Evolutionary conservation across 1,140 invertebrate species (phyloP).

Genomic region (Drosophila tsacasi): DNA sequence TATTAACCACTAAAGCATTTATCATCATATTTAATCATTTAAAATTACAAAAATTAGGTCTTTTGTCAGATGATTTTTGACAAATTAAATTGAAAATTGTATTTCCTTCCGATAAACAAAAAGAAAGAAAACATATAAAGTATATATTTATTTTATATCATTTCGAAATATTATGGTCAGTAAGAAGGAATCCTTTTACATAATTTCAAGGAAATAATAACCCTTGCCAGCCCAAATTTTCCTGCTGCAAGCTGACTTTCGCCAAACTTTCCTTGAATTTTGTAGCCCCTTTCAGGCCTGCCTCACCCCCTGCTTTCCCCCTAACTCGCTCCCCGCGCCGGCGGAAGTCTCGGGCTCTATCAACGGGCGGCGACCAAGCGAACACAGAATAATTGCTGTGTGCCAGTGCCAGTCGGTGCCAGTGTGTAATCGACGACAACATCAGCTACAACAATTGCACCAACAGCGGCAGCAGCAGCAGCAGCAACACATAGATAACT

Average conservation of each 20-base stretch:
- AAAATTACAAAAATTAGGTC: too few relatives aligned
- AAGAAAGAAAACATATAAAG: neutral
- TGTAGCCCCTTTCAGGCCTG: slow-evolving; percentile 11
- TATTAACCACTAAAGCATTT: too few relatives aligned
- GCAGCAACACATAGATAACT: slow-evolving; percentile 56
- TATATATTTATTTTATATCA: neutral
- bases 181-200: neutral
- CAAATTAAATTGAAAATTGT: too few relatives aligned
- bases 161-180: neutral
- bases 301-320: neutral
- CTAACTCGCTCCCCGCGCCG: slow-evolving; percentile 6
- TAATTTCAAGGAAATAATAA: neutral
- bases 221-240: slow-evolving; percentile 5
- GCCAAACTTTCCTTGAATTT: slow-evolving; percentile 44
- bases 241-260: slow-evolving; percentile 21
- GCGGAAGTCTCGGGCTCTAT: slow-evolving; percentile 70
- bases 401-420: slow-evolving; percentile 78
- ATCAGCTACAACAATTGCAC: slow-evolving; percentile 46
- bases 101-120: neutral
- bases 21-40: too few relatives aligned
- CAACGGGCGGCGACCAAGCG: slow-evolving; percentile 65
- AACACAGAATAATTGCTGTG: slow-evolving; percentile 58
- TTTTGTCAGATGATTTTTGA: too few relatives aligned
- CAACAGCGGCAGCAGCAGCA: slow-evolving; percentile 42
- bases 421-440: slow-evolving; percentile 71